phyloP scores from a whole-genome alignment of 2,888 invertebrate species.

The Melangyna quadrimaculata region DNA sequence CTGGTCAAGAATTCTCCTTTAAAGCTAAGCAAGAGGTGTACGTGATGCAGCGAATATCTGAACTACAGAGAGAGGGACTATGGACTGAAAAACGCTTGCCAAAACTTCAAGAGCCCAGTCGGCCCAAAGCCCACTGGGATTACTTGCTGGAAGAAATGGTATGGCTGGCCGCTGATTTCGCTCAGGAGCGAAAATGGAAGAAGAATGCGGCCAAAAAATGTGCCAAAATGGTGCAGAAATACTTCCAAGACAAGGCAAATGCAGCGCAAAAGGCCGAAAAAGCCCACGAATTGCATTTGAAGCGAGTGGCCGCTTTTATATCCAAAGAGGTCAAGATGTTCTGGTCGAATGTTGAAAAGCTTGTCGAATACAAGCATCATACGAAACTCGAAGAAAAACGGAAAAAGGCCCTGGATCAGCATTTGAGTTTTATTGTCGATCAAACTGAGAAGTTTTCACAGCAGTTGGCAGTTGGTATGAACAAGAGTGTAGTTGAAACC shows the following conservation, averaged over 20 bases:
- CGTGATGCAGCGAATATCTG: constrained; percentile 94
- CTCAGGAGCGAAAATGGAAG: constrained; percentile 98
- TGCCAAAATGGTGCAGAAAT: constrained; percentile 94
- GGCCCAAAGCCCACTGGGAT: constrained; percentile 98
- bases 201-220: constrained; percentile 96
- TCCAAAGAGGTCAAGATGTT: constrained; percentile 97
- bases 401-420: constrained; percentile 96
- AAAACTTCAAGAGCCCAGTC: constrained; percentile 93
- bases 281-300: constrained; percentile 92
- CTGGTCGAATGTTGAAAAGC: constrained; percentile 98
- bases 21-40: constrained; percentile 95
- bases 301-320: constrained; percentile 92
- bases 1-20: constrained; percentile 86
- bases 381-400: constrained; percentile 96
- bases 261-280: constrained; percentile 95
- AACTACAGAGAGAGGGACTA: constrained; percentile 95
- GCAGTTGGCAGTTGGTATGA: constrained; percentile 92
- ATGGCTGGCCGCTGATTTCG: constrained; percentile 98
- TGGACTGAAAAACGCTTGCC: constrained; percentile 97
- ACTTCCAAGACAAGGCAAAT: constrained; percentile 94
- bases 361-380: constrained; percentile 96
- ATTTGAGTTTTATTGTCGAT: constrained; percentile 98
- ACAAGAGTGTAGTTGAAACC: constrained; percentile 81
- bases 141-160: constrained; percentile 99
- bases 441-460: constrained; percentile 98